These are phyloP conservation scores for Dinomys branickii DNA, from an alignment of 2,113 vertebrate species.

Conservation along the genomic window DNA sequence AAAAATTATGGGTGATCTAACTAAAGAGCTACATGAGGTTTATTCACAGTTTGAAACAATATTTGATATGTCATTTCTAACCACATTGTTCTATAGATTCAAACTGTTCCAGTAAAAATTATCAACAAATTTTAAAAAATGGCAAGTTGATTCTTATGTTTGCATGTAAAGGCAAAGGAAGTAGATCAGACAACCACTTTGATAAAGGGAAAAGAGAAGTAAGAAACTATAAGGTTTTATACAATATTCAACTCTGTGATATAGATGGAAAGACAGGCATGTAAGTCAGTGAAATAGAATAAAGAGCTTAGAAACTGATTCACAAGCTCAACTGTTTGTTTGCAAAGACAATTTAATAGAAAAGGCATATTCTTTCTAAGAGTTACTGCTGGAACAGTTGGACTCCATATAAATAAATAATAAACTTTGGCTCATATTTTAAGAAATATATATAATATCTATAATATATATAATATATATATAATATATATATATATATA, in stretches of 20 bases:
- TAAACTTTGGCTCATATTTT: background rate
- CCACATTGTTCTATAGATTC: background rate
- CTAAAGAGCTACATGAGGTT: background rate
- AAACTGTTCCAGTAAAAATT: background rate
- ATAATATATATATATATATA: no score
- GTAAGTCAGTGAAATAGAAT: background rate
- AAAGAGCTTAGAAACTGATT: background rate
- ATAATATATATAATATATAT: no score
- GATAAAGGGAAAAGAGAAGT: background rate
- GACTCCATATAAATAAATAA: background rate
- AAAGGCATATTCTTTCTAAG: background rate
- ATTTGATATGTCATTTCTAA: background rate
- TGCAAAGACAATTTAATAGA: background rate
- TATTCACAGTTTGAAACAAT: background rate
- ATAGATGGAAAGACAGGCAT: background rate
- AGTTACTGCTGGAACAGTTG: background rate
- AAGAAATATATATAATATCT: no score
- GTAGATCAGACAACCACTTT: background rate
- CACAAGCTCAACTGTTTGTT: background rate
- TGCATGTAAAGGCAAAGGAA: background rate
- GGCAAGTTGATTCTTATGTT: background rate
- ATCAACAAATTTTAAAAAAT: background rate
- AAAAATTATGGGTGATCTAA: background rate
- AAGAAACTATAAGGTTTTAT: background rate
- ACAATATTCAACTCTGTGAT: background rate